These are phyloP conservation scores for Alethe diademata DNA, from an alignment of 2,113 vertebrate genomes.

Conservation along the genomic window DNA sequence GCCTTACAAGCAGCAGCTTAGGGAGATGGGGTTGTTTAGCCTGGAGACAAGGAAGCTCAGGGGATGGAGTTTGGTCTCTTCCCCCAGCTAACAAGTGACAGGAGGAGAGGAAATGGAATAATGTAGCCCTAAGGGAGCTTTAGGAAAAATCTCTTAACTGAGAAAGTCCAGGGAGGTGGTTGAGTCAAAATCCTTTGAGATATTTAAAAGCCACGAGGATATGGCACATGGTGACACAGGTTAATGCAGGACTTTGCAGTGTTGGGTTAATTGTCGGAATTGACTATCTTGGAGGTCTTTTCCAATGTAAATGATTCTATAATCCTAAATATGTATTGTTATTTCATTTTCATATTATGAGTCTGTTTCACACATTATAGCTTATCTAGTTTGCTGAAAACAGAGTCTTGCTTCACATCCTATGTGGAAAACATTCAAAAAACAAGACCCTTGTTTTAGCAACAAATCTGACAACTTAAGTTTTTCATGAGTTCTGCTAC, in stretches of 20 bases:
- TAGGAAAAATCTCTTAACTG: neutral
- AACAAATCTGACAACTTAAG: conserved; percentile 36
- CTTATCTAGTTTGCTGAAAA: conserved; percentile 79
- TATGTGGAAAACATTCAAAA: conserved; percentile 56
- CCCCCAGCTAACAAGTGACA: neutral
- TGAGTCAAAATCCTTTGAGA: neutral
- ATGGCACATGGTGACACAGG: too few relatives aligned
- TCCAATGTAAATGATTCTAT: accelerated
- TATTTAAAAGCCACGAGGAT: neutral
- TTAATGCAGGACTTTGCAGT: neutral
- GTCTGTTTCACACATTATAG: conserved; percentile 71
- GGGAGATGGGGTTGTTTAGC: neutral
- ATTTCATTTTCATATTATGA: conserved; percentile 81
- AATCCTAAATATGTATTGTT: conserved; percentile 59
- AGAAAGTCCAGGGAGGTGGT: neutral
- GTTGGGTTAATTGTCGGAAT: neutral
- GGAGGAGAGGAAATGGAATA: neutral
- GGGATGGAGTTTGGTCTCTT: neutral
- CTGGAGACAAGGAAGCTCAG: neutral
- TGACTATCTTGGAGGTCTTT: accelerated
- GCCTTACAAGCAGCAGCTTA: neutral
- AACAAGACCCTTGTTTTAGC: conserved; percentile 39
- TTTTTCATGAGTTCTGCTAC: neutral
- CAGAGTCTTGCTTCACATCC: conserved; percentile 49
- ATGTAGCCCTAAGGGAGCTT: neutral